Evolutionary conservation across 2,797 vertebrate species (phyloP), one percentile per base, ranked within the genome.

Genomic region (Lateolabrax maculatus): DNA sequence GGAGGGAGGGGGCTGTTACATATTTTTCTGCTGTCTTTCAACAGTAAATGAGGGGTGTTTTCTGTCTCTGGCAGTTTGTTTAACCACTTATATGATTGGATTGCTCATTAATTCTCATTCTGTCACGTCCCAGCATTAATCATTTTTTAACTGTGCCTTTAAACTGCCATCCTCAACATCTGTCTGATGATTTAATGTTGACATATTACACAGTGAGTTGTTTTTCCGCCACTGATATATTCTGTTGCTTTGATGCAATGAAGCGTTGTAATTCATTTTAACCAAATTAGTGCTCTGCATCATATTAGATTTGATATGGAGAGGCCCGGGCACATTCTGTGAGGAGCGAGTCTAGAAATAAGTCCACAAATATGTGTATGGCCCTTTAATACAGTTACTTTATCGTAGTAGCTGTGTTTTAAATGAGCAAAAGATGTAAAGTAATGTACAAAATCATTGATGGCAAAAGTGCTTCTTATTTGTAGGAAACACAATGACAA

Each of bases 11-110:
- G 70, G 71, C 51, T 15, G 64, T 75, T 62, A 78, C 75, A 86
- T 90, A 86, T 69, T 89, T n/a, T 88, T 62, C 71, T 81, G 81
- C 84, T 78, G 77, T 84, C 85, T 86, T 85, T 88, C 75, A 87
- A 55, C 78, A 77, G 31, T 76, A 72, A 88, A 81, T 75, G 69
- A 85, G 51, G 81, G 81, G 81, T 85, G 82, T 89, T 91, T 81
- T 88, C 86, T 51, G 75, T 84, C 71, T 84, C 80, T 85, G 87
- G 90, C 55, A 71, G 84, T 83, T 85, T 83, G 73, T 86, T 78
- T 63, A 88, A 90, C 83, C 89, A 63, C 90, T 89, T 87, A 71
- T 92, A 91, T 92, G 90, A 92, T 76, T 84, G 86, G 92, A 87
- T 89, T 70, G 83, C 85, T 90, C 84, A 88, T 92, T 91, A 88